Evolutionary conservation across 2,888 invertebrate genomes (phyloP), one percentile per base, ranked within the genome.

Genomic region (Agrenia bidenticulata): DNA sequence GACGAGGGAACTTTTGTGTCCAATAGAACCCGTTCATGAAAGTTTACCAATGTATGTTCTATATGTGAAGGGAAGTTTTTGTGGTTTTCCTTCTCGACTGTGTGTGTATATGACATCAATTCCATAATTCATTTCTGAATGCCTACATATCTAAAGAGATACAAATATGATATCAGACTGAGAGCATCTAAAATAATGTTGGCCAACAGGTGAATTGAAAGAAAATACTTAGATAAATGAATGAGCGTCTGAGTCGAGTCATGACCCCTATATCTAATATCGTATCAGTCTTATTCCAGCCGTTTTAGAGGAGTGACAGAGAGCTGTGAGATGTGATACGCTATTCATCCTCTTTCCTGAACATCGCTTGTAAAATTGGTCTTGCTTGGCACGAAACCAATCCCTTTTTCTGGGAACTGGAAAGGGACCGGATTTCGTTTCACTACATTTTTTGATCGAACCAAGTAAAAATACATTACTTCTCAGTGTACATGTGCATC

Each of bases 171-270:
- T 32, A 32, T 32, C 32, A 32, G 4, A n/a, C n/a, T 49, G 11
- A 49, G 17, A 49, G 17, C 49, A 51, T 24, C 5, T 17, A 11
- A 51, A 7, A 2, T 17, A 51, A 17, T 11, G 7, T 11, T 23
- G 23, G 15, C 19, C 58, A 58, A 58, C 58, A 58, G 58, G 58
- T 58, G 58, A 58, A 58, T 21, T 49, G 58, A 49, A 58, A 49
- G 51, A 51, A 24, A 51, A 19, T 51, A 51, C 19, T 51, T 51
- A 7, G 32, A 32, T 19, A 21, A 51, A 4, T 2, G 51, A 51
- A 24, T 51, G 51, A 24, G 23, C 5, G 51, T 5, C 51, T 51
- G 24, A 51, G 51, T 51, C 51, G 23, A 17, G 23, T 51, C 23
- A 23, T 7, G 51, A 49, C 49, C 49, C 17, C 49, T 7, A 51